phyloP scores from a whole-genome alignment of 2,888 invertebrate genomes.

The Mythimna loreyi region DNA sequence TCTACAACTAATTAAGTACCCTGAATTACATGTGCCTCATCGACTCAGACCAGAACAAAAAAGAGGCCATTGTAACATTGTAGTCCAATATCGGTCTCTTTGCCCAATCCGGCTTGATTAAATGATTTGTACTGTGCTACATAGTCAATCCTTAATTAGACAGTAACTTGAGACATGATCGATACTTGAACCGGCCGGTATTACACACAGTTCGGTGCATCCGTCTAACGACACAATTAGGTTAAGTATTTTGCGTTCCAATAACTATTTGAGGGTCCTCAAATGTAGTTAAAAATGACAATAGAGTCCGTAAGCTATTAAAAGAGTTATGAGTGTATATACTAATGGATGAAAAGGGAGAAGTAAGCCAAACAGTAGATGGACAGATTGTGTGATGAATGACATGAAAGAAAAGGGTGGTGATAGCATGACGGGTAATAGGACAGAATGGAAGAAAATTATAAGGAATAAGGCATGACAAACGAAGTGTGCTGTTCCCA shows the following conservation, averaged over 20 bases:
- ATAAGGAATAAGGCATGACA: not conserved
- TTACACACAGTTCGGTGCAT: conserved; percentile 56
- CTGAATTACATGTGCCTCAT: not conserved
- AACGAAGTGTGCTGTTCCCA: not conserved
- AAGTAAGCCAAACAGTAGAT: too few species aligned
- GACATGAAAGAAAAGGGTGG: too few species aligned
- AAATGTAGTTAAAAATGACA: not conserved
- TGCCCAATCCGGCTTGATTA: conserved; percentile 73
- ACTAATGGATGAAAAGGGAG: too few species aligned
- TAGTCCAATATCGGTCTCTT: conserved; percentile 69
- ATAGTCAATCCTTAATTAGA: conserved; percentile 75
- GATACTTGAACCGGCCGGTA: conserved; percentile 68
- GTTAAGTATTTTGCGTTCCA: conserved; percentile 47
- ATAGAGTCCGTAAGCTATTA: too few species aligned
- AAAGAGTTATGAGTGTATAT: too few species aligned
- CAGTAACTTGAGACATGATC: conserved; percentile 76
- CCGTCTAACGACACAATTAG: conserved; percentile 58
- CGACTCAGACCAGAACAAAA: conserved; percentile 53
- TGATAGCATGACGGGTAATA: too few species aligned
- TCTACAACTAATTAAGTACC: not conserved
- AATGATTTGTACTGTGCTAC: conserved; percentile 70
- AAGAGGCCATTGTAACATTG: conserved; percentile 55
- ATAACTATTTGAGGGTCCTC: conserved; percentile 21
- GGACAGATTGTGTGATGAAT: too few species aligned
- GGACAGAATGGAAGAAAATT: too few species aligned